Percentiles rank a stretch among this genome's conserved stretches.
phyloP scores from a whole-genome alignment of 2,888 invertebrate genomes.

The Odiellus spinosus region DNA sequence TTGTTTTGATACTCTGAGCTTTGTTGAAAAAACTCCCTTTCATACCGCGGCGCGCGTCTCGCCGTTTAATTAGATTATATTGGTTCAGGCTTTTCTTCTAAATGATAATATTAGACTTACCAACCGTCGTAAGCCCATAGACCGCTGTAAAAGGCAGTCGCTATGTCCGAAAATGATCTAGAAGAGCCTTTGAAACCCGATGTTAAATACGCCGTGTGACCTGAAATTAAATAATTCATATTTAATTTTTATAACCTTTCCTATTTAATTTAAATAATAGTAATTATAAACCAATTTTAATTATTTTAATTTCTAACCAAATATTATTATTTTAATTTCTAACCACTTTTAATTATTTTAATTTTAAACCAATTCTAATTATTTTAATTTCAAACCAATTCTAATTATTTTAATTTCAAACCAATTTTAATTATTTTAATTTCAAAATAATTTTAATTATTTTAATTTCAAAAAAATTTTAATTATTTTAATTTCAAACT shows the following conservation, averaged over 20 bases:
- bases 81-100: too few relatives aligned
- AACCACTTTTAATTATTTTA: background rate
- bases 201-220: slow-evolving; percentile 45
- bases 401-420: background rate
- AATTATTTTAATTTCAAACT: too few relatives aligned
- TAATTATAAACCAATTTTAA: background rate
- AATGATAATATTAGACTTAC: too few relatives aligned
- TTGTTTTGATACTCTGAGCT: too few relatives aligned
- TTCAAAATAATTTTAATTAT: too few relatives aligned
- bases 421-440: background rate
- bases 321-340: background rate
- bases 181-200: slow-evolving; percentile 59
- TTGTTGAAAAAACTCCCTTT: too few relatives aligned
- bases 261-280: background rate
- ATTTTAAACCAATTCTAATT: background rate
- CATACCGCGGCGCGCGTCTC: too few relatives aligned
- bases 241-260: background rate
- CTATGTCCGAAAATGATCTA: slow-evolving; percentile 63
- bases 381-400: background rate
- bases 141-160: slow-evolving; percentile 86
- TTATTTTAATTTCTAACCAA: background rate
- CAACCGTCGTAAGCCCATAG: slow-evolving; percentile 89
- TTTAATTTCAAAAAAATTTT: too few relatives aligned
- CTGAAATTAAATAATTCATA: slow-evolving; percentile 2
- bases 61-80: too few relatives aligned